Base-by-base conservation (phyloP, 2,797 vertebrate genomes). In the Prionace glauca region DNA sequence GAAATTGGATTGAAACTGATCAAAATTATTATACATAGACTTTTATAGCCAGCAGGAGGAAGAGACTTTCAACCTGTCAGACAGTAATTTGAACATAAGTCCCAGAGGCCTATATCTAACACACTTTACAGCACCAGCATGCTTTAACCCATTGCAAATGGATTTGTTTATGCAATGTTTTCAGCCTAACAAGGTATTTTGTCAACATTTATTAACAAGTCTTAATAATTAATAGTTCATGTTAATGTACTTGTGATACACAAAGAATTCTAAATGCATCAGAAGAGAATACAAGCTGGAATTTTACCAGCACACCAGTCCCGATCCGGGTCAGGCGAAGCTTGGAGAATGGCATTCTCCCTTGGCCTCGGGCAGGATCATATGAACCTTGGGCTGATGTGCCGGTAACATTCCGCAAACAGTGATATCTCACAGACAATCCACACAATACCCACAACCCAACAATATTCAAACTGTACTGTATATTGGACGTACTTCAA, bases 1-100 rank as follows among this genome's bases (percentile, higher is more conserved):
- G 62, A 67, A 67, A 92, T 92, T 36, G 90, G 18, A 92, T 11
- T 67, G 62, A 67, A 14, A 36, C 62, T 92, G 60, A 41, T 92
- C 90, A 67, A 16, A 92, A 67, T 92, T 67, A 92, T 67, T 65
- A 92, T 92, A 41, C 62, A 41, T 92, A n/a, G 90, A 92, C 8
- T 67, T 92, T 65, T 36, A 92, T n/a, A 67, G 90, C 90, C 62
- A 67, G 60, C 87, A 90, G 62, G 65, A n/a, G 18, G 36, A 92
- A 67, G 62, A 67, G 90, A 41, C 62, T 67, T 67, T n/a, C 62
- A 92, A 8, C 32, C 62, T 32, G 29, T 91, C 32, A 91, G 88
- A 1, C 88, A 32, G 60, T 91, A 91, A 91, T 91, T 91, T 36
- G 32, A 91, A 65, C 32, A 1, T 1, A 36, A 16, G 29, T 36